phyloP scores from a whole-genome alignment of 2,113 vertebrate genomes.

The Megalops atlanticus region DNA sequence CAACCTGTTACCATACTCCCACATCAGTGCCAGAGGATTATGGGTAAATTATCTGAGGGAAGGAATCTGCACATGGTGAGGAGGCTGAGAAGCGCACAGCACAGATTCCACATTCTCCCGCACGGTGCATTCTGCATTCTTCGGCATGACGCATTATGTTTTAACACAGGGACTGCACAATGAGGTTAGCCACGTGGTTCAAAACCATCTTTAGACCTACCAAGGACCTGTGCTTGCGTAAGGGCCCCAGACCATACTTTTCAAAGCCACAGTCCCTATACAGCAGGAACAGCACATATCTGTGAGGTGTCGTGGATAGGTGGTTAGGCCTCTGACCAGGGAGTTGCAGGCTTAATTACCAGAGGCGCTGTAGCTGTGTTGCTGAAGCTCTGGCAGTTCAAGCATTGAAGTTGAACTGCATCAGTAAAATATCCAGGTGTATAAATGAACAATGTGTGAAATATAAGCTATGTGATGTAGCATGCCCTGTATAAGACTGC shows the following conservation, averaged over 20 bases:
- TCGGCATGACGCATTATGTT: neutral
- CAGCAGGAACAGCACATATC: neutral
- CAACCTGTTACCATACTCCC: neutral
- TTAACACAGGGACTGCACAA: neutral
- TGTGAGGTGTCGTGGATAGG: neutral
- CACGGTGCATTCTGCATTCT: neutral
- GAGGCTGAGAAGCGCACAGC: neutral
- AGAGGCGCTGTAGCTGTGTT: too few relatives aligned
- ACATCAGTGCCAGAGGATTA: neutral
- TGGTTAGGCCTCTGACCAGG: neutral
- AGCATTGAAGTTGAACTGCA: neutral
- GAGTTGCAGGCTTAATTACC: too few relatives aligned
- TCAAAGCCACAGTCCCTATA: neutral
- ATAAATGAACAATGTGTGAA: neutral
- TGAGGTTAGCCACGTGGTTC: neutral
- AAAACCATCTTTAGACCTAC: neutral
- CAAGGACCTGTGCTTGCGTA: neutral
- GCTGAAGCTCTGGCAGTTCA: too few relatives aligned
- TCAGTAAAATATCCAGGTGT: neutral
- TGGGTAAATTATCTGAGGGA: slow-evolving; percentile 7
- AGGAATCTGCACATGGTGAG: neutral
- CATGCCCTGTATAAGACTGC: too few relatives aligned
- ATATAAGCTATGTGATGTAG: too few relatives aligned
- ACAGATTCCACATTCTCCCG: neutral
- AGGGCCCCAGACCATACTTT: neutral